These are phyloP conservation scores for Lucilia sericata DNA, from an alignment of 1,140 invertebrate genomes.

Conservation along the genomic window DNA sequence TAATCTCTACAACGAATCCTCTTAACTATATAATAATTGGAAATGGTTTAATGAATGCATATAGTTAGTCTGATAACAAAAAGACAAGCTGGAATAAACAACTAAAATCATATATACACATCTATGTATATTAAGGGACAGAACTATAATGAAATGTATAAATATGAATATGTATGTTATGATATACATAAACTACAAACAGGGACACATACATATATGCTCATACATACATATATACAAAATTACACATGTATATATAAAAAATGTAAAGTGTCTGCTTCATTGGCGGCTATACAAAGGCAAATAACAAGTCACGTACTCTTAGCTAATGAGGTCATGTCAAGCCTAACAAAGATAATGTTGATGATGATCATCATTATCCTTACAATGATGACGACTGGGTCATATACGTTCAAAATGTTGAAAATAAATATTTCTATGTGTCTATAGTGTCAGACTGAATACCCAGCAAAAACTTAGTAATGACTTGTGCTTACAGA, in stretches of 20 bases:
- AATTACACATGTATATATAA: not conserved
- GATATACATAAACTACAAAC: not conserved
- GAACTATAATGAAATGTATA: not conserved
- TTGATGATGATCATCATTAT: not conserved
- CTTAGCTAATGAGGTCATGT: constrained; percentile 42
- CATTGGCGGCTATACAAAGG: constrained; percentile 27
- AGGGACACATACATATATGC: not conserved
- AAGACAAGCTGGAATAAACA: too few relatives aligned
- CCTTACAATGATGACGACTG: not conserved
- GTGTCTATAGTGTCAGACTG: too few relatives aligned
- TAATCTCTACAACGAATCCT: too few relatives aligned
- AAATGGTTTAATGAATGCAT: too few relatives aligned
- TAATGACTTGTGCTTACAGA: too few relatives aligned
- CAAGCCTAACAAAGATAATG: constrained; percentile 31
- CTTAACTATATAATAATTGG: too few relatives aligned
- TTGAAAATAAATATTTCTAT: not conserved
- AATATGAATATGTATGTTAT: not conserved
- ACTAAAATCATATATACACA: too few relatives aligned
- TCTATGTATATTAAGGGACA: too few relatives aligned
- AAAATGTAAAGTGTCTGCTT: constrained; percentile 1
- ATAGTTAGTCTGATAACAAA: too few relatives aligned
- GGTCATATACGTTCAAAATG: not conserved
- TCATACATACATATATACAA: not conserved
- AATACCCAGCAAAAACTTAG: too few relatives aligned
- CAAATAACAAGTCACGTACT: constrained; percentile 39